Conservation (phyloP, 1,140 invertebrate species). For the Drosophila persimilis region DNA sequence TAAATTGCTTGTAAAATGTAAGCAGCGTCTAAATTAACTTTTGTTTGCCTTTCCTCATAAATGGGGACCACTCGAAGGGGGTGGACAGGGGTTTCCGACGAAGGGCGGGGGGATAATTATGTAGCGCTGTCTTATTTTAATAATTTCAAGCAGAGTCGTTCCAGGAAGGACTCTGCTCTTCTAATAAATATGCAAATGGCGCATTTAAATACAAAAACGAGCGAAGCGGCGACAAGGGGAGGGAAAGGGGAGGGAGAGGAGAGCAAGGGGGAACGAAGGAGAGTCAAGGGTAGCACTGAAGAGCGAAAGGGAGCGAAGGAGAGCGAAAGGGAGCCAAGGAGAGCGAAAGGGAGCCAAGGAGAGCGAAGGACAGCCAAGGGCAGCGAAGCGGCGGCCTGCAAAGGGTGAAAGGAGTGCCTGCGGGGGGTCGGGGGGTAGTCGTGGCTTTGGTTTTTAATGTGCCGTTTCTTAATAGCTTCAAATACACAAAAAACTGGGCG, state of each 20-base stretch:
- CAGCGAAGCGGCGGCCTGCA: background rate
- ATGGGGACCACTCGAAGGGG: constrained; percentile 24
- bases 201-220: constrained; percentile 67
- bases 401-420: constrained; percentile 6
- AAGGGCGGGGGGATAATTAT: constrained; percentile 67
- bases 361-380: background rate
- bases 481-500: constrained; percentile 66
- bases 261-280: too few species aligned
- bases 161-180: constrained; percentile 21
- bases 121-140: constrained; percentile 76
- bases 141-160: constrained; percentile 41
- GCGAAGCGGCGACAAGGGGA: constrained; percentile 1
- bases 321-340: too few species aligned
- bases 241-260: too few species aligned
- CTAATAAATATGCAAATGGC: constrained; percentile 82
- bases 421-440: too few species aligned
- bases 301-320: too few species aligned
- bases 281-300: too few species aligned
- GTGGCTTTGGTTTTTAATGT: constrained; percentile 65
- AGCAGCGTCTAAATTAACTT: constrained; percentile 81
- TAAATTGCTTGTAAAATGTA: constrained; percentile 82
- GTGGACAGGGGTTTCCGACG: background rate
- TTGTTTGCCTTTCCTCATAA: constrained; percentile 76
- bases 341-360: too few species aligned
- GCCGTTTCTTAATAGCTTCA: constrained; percentile 77